Evolutionary conservation across 2,888 invertebrate genomes (phyloP).

Genomic region (Pegoplata infirma): DNA sequence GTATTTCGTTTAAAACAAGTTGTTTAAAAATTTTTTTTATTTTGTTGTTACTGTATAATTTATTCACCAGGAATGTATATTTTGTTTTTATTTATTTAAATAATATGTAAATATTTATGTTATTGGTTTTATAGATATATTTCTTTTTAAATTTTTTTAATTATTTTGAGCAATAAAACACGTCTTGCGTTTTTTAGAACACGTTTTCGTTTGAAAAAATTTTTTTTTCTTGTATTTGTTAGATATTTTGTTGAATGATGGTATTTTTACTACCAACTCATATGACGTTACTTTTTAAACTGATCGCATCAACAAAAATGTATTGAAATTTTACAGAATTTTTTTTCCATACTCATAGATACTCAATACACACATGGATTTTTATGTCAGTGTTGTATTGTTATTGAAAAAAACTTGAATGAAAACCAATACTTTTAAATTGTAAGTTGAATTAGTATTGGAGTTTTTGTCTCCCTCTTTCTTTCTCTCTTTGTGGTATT

Average conservation of each 20-base stretch:
- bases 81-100: constrained; percentile 30
- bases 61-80: constrained; percentile 37
- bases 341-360: constrained; percentile 29
- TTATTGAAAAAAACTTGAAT: constrained; percentile 71
- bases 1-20: constrained; percentile 31
- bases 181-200: constrained; percentile 58
- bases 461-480: neutral
- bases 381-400: neutral
- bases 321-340: constrained; percentile 61
- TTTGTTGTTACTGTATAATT: neutral
- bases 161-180: constrained; percentile 44
- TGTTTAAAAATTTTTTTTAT: constrained; percentile 42
- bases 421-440: constrained; percentile 68
- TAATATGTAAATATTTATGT: constrained; percentile 43
- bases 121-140: constrained; percentile 1
- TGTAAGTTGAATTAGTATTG: constrained; percentile 16
- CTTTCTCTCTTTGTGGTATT: constrained; percentile 12
- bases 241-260: neutral
- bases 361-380: constrained; percentile 29
- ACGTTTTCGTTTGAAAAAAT: constrained; percentile 54
- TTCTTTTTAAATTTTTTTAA: constrained; percentile 22
- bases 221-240: constrained; percentile 17
- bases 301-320: constrained; percentile 76
- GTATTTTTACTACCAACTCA: constrained; percentile 56
- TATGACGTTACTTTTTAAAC: constrained; percentile 77